Base-by-base conservation (phyloP, 2,888 invertebrate genomes). In the Abscondita cerata region DNA sequence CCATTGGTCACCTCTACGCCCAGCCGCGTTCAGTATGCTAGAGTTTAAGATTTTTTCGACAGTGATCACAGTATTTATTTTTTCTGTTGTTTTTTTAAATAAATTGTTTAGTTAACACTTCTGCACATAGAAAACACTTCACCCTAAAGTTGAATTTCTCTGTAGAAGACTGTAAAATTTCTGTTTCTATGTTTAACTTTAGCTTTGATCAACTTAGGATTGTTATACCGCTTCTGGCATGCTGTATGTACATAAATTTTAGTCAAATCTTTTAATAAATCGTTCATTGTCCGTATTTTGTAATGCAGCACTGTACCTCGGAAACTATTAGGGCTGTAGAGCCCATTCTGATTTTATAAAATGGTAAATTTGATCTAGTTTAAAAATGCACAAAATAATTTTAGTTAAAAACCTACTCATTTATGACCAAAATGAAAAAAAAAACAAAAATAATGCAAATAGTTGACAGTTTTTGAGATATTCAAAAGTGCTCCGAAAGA, bases 81-180 rank as follows among this genome's bases (percentile, higher is more conserved):
- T 31, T 31, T 31, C 31, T 31, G 31, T 4, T 31, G 31, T 31
- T 31, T 31, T 31, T 15, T n/a, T 31, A 38, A 50, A 58, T 5
- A 11, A 58, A 58, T 44, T 52, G 11, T 58, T 52, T 19, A 34
- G 58, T 58, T 58, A 58, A 52, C 1, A 15, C 18, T 13, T 58
- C 51, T 58, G 51, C 56, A 48, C 56, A 47, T 11, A 48, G 48
- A 48, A 34, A 55, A 58, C 38, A 57, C 13, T 59, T 44, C 15
- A 18, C 20, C 40, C 20, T 52, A 40, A 52, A 52, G 25, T 52
- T 52, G 40, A 52, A 52, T 13, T 52, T n/a, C 20, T 52, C 40
- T 40, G 40, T 20, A 25, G 34, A 31, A 19, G 52, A 34, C 9
- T 38, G 33, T 34, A 52, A 51, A 46, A 52, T 13, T 34, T 25